phyloP scores from a whole-genome alignment of 64 coral and sea anemone genomes.

The Catalaphyllia jardinei region DNA sequence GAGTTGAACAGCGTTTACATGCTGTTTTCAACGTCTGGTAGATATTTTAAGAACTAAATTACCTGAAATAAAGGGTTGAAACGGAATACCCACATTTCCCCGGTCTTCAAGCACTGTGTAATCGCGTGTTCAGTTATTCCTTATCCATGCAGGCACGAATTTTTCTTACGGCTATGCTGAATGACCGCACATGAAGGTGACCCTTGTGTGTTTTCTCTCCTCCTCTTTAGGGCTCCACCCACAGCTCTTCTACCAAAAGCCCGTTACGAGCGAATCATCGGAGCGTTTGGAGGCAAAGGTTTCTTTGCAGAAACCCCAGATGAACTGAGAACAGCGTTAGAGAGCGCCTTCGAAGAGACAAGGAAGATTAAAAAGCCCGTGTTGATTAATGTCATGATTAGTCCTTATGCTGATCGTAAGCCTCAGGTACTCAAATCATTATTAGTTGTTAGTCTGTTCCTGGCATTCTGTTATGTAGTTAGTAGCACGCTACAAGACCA shows the following conservation, averaged over 20 bases:
- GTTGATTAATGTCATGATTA: slow-evolving; percentile 87
- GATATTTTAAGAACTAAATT: too few relatives aligned
- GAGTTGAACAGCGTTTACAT: too few relatives aligned
- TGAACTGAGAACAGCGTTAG: slow-evolving; percentile 71
- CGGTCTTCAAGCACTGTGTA: too few relatives aligned
- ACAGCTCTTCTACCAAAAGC: slow-evolving; percentile 78
- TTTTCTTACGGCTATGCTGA: not conserved
- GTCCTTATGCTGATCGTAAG: slow-evolving; percentile 86
- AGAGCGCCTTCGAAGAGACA: slow-evolving; percentile 70
- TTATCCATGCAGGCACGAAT: too few relatives aligned
- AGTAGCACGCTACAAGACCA: too few relatives aligned
- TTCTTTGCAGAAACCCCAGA: slow-evolving; percentile 77
- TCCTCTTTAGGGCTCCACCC: slow-evolving; percentile 75
- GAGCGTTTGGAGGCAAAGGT: slow-evolving; percentile 93
- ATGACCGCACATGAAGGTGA: not conserved
- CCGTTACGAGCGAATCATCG: slow-evolving; percentile 88
- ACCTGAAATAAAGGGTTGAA: too few relatives aligned
- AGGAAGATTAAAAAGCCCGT: slow-evolving; percentile 66
- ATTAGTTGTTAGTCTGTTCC: too few relatives aligned
- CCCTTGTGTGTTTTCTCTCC: not conserved
- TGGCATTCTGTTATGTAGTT: too few relatives aligned
- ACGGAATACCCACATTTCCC: too few relatives aligned
- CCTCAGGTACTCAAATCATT: slow-evolving; percentile 61
- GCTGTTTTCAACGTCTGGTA: too few relatives aligned
- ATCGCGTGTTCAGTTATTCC: too few relatives aligned